Evolutionary conservation across 2,113 vertebrate genomes (phyloP).

Genomic region (Scytalopus superciliaris): DNA sequence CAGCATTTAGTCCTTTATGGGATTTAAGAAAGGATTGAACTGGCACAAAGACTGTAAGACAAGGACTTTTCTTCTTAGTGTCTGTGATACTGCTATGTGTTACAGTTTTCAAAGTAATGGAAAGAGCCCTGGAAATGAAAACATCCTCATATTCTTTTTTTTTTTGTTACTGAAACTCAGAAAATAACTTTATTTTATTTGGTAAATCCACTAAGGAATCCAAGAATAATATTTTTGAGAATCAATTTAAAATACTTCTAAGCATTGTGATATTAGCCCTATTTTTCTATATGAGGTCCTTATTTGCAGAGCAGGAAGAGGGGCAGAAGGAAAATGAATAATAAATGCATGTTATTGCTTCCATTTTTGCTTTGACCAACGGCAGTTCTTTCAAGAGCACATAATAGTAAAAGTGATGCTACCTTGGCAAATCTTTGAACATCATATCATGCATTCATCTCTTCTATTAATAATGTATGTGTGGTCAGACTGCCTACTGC

Average conservation of each 20-base stretch:
- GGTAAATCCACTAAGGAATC: background rate
- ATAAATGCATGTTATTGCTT: background rate
- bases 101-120: background rate
- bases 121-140: background rate
- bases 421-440: background rate
- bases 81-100: background rate
- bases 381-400: background rate
- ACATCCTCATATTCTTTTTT: background rate
- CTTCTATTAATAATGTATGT: rapidly evolving
- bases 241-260: background rate
- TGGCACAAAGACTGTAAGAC: background rate
- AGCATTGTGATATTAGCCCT: background rate
- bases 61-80: background rate
- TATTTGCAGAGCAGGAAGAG: background rate
- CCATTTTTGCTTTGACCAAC: background rate
- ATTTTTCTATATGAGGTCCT: background rate
- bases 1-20: background rate
- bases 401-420: background rate
- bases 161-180: background rate
- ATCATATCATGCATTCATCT: background rate
- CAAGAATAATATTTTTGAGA: background rate
- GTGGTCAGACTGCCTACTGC: background rate
- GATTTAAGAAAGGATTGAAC: background rate
- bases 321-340: background rate
- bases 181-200: background rate